Conservation (phyloP, 2,113 vertebrate genomes). For the Plectropomus leopardus region DNA sequence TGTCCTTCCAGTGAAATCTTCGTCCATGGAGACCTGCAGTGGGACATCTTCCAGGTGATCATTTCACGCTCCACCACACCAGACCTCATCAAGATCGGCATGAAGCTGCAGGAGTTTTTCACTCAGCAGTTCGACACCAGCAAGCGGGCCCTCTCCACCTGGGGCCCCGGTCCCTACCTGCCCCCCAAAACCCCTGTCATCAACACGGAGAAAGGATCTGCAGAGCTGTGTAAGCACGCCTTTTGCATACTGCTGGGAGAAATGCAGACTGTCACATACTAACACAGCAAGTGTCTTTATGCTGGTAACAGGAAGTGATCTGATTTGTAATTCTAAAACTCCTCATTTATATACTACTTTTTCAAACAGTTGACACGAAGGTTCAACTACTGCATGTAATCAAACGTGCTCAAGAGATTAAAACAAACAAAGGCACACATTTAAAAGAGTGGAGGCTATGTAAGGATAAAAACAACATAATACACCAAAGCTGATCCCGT, state of each 20-base stretch:
- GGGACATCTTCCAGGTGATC: conserved; percentile 99
- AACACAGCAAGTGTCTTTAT: conserved; percentile 18
- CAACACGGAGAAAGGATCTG: conserved; percentile 89
- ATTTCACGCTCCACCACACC: conserved; percentile 98
- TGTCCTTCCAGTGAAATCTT: conserved; percentile 91
- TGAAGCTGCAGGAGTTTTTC: conserved; percentile 99
- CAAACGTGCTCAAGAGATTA: conserved; percentile 26
- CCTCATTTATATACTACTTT: conserved; percentile 41
- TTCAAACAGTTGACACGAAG: conserved; percentile 26
- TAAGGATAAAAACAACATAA: conserved; percentile 2
- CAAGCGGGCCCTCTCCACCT: conserved; percentile 96
- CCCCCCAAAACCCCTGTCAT: conserved; percentile 92
- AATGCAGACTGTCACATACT: conserved; percentile 22
- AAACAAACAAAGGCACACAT: conserved; percentile 14
- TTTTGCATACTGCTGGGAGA: conserved; percentile 3
- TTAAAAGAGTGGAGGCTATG: not conserved
- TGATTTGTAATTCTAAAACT: conserved; percentile 62
- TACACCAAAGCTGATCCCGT: conserved; percentile 8
- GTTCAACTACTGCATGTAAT: conserved; percentile 43
- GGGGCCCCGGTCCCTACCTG: conserved; percentile 96
- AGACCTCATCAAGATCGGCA: conserved; percentile 99
- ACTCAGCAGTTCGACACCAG: conserved; percentile 99
- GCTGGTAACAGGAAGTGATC: conserved; percentile 32
- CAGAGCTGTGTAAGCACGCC: conserved; percentile 90
- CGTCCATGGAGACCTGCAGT: conserved; percentile 97